A percentile compares a stretch with the other conserved stretches of the same genome.
phyloP scores from a whole-genome alignment of 1,140 invertebrate species.

The Heliconius eleuchia region DNA sequence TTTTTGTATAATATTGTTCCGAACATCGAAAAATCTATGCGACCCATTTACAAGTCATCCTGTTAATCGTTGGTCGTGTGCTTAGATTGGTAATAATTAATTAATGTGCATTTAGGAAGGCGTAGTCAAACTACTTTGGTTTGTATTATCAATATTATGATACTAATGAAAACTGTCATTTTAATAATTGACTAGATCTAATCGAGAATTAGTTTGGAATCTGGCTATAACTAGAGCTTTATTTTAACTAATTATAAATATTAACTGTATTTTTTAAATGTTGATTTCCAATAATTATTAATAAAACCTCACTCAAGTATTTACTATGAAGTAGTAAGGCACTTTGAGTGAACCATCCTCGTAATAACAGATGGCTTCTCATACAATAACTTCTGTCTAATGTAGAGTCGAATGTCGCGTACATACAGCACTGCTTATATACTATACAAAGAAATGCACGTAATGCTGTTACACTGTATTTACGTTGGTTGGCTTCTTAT shows the following conservation, averaged over 20 bases:
- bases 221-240: background rate
- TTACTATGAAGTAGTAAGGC: background rate
- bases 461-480: conserved; percentile 63
- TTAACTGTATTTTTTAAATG: background rate
- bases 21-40: background rate
- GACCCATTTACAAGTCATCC: background rate
- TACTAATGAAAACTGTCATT: background rate
- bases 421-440: conserved; percentile 75
- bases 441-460: conserved; percentile 67
- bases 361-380: conserved; percentile 29
- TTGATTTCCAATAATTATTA: background rate
- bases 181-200: background rate
- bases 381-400: conserved; percentile 24
- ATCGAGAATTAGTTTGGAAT: conserved; percentile 16
- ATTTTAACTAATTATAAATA: background rate
- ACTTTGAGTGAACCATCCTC: conserved; percentile 29
- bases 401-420: conserved; percentile 46
- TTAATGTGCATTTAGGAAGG: background rate
- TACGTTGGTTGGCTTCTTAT: conserved; percentile 56
- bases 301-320: background rate
- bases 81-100: background rate
- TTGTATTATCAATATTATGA: background rate
- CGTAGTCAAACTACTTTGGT: background rate
- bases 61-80: background rate
- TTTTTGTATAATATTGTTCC: background rate